Conservation (phyloP, 2,797 vertebrate species). For the Pogonophryne albipinna region DNA sequence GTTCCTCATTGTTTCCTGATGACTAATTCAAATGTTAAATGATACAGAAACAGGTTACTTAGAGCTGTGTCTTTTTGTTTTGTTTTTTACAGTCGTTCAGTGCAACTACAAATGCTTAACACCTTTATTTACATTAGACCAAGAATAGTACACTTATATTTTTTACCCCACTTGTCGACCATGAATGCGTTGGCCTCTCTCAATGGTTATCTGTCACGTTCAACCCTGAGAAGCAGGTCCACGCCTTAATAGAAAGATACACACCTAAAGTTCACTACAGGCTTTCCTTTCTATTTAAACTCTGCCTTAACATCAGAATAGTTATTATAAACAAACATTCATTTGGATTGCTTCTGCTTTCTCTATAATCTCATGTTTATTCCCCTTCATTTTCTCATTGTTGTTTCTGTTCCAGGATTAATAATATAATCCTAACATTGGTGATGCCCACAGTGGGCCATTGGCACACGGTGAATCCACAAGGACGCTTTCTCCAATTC, state of each 20-base stretch:
- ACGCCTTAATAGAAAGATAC: slow-evolving; percentile 51
- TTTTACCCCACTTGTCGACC: slow-evolving; percentile 9
- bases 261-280: slow-evolving; percentile 41
- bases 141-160: slow-evolving; percentile 8
- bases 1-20: slow-evolving; percentile 20
- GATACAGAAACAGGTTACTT: slow-evolving; percentile 11
- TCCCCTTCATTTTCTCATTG: slow-evolving; percentile 16
- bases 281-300: slow-evolving; percentile 21
- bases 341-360: slow-evolving; percentile 4
- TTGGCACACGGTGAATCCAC: slow-evolving; percentile 61
- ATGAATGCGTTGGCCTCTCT: slow-evolving; percentile 14
- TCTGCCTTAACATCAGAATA: slow-evolving; percentile 9
- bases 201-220: slow-evolving; percentile 45
- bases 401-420: slow-evolving; percentile 10
- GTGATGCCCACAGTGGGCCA: slow-evolving; percentile 16
- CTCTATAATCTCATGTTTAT: slow-evolving; percentile 7
- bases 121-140: slow-evolving; percentile 50
- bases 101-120: slow-evolving; percentile 27
- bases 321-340: slow-evolving; percentile 16
- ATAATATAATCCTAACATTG: slow-evolving; percentile 38
- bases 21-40: slow-evolving; percentile 27
- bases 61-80: not conserved
- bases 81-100: slow-evolving; percentile 16
- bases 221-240: slow-evolving; percentile 40
- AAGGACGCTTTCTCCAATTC: slow-evolving; percentile 42